phyloP scores from a whole-genome alignment of 92 coral and sea anemone genomes.

The Pocillopora meandrina region DNA sequence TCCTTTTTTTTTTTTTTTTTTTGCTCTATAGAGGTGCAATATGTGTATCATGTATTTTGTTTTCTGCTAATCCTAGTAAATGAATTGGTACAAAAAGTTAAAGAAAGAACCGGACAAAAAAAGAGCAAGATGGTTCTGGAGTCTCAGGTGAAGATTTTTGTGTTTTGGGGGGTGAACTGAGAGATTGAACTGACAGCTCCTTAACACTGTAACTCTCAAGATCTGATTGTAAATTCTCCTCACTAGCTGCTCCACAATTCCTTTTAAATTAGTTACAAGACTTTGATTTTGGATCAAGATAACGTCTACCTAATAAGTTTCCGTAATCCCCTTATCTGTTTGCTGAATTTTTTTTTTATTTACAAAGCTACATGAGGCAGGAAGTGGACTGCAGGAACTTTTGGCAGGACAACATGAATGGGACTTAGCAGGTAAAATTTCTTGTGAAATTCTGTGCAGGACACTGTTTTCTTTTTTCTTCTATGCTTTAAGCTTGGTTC shows the following conservation, averaged over 20 bases:
- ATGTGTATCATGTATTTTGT: not conserved
- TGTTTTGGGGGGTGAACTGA: not conserved
- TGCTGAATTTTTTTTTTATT: not conserved
- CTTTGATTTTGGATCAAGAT: too few relatives aligned
- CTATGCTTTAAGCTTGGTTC: not conserved
- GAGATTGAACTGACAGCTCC: too few relatives aligned
- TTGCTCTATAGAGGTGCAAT: too few relatives aligned
- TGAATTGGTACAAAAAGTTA: slow-evolving; percentile 91
- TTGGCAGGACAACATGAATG: slow-evolving; percentile 83
- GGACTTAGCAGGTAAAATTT: slow-evolving; percentile 80
- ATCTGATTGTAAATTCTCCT: too few relatives aligned
- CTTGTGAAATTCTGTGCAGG: not conserved
- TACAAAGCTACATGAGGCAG: slow-evolving; percentile 58
- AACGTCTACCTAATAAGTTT: too few relatives aligned
- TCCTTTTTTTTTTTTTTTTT: too few relatives aligned
- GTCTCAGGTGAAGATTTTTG: not conserved
- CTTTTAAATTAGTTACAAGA: too few relatives aligned
- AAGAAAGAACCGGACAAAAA: slow-evolving; percentile 85
- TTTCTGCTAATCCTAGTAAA: slow-evolving; percentile 59
- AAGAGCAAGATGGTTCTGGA: slow-evolving; percentile 67
- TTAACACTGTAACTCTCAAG: too few relatives aligned
- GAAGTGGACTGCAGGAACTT: slow-evolving; percentile 79
- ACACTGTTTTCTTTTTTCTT: not conserved
- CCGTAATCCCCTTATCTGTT: not conserved
- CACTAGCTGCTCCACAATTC: too few relatives aligned